Conservation (phyloP, 2,113 vertebrate genomes). For the Vireo altiloquus region DNA sequence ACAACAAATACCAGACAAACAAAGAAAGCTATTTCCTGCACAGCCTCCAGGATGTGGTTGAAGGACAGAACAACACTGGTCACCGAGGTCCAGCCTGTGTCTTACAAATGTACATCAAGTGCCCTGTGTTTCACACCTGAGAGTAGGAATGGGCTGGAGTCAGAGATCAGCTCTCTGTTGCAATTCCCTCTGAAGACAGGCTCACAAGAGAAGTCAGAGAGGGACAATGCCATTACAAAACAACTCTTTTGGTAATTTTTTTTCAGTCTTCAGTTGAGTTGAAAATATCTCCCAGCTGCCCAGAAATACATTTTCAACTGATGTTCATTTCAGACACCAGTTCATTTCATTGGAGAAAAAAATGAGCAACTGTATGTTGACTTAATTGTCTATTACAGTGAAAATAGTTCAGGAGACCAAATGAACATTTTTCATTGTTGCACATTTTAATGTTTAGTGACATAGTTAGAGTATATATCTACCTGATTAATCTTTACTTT, state of each 20-base stretch:
- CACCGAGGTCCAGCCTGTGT: neutral
- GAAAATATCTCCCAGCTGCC: neutral
- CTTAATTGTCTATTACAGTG: neutral
- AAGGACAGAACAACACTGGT: neutral
- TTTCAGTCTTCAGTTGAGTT: neutral
- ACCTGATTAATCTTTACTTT: neutral
- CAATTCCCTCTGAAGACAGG: neutral
- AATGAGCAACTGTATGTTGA: neutral
- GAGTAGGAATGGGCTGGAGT: neutral
- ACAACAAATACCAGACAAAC: neutral
- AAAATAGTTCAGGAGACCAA: neutral
- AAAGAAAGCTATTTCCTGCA: neutral
- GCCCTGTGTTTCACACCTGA: neutral
- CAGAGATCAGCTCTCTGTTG: neutral
- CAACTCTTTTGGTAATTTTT: no score
- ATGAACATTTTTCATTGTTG: neutral
- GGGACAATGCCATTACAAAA: neutral
- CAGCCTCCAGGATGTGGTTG: neutral
- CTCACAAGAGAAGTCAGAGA: neutral
- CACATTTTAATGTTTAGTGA: neutral
- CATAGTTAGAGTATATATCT: neutral
- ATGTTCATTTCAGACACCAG: neutral
- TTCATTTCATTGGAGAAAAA: neutral
- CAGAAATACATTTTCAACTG: neutral
- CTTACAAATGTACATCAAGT: fast-evolving